A percentile compares a stretch with the other conserved stretches of the same genome.
Evolutionary conservation across 2,797 vertebrate genomes (phyloP).

Genomic region (Lithobates sylvaticus): DNA sequence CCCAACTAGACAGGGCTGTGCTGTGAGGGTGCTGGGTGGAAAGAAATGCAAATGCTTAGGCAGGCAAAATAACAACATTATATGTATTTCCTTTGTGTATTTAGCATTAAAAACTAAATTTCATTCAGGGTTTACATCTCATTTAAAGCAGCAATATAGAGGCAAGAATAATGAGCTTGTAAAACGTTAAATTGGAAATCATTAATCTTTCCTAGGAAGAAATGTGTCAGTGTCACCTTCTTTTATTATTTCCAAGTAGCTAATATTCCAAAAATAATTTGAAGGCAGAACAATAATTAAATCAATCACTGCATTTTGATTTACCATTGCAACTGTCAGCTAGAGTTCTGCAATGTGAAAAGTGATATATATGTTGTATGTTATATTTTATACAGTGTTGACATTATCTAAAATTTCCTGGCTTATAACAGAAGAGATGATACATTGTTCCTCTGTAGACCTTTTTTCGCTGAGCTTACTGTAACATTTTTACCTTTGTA

Average conservation of each 20-base stretch:
- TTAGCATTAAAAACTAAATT: too few species aligned
- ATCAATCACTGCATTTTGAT: slow-evolving; percentile 26
- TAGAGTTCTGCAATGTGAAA: slow-evolving; percentile 9
- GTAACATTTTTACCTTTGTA: not conserved
- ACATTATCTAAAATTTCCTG: slow-evolving; percentile 12
- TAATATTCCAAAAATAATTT: not conserved
- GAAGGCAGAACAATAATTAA: not conserved
- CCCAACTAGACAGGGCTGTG: too few species aligned
- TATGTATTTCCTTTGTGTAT: too few species aligned
- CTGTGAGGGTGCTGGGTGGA: too few species aligned
- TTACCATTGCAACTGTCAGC: not conserved
- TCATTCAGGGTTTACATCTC: too few species aligned
- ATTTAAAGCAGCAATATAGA: not conserved
- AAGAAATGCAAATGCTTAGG: too few species aligned
- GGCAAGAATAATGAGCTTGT: not conserved
- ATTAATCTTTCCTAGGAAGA: not conserved
- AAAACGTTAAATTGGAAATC: not conserved
- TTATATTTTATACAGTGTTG: slow-evolving; percentile 18
- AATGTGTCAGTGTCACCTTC: not conserved
- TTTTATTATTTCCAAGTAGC: not conserved
- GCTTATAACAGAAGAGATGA: not conserved
- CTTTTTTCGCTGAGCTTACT: not conserved
- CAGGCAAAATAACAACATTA: too few species aligned
- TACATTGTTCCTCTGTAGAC: not conserved
- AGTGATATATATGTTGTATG: slow-evolving; percentile 5